Conservation (phyloP, 2,113 vertebrate genomes). For the Megalops atlanticus region DNA sequence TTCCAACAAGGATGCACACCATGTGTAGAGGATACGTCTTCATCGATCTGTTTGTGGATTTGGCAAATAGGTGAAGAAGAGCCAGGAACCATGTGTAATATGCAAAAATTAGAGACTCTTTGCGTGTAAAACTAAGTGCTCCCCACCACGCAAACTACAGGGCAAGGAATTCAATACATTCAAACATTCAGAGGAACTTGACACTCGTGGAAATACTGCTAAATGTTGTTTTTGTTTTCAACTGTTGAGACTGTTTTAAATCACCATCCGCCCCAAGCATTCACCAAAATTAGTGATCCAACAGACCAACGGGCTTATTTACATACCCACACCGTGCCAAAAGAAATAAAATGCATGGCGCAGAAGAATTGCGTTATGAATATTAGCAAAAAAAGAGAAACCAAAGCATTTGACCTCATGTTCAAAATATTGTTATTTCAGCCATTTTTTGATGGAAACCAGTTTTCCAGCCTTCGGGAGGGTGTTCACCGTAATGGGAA, state of each 20-base stretch:
- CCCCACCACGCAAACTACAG: neutral
- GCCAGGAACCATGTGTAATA: neutral
- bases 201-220: neutral
- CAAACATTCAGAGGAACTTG: conserved; percentile 1
- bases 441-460: conserved; percentile 8
- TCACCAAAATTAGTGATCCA: neutral
- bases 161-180: neutral
- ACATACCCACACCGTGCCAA: conserved; percentile 3
- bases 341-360: neutral
- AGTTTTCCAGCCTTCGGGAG: neutral
- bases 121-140: neutral
- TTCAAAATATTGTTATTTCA: conserved; percentile 6
- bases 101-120: neutral
- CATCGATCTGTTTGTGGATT: neutral
- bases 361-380: neutral
- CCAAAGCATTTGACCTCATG: conserved; percentile 15
- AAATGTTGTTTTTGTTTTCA: conserved; percentile 1
- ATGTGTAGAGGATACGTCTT: neutral
- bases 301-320: conserved; percentile 4
- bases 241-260: neutral
- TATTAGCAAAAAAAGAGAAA: neutral
- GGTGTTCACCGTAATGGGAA: neutral
- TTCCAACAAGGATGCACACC: neutral
- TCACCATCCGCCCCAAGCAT: neutral
- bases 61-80: neutral